These are phyloP conservation scores for Cherax quadricarinatus DNA, from an alignment of 1,140 invertebrate genomes.

Conservation along the genomic window DNA sequence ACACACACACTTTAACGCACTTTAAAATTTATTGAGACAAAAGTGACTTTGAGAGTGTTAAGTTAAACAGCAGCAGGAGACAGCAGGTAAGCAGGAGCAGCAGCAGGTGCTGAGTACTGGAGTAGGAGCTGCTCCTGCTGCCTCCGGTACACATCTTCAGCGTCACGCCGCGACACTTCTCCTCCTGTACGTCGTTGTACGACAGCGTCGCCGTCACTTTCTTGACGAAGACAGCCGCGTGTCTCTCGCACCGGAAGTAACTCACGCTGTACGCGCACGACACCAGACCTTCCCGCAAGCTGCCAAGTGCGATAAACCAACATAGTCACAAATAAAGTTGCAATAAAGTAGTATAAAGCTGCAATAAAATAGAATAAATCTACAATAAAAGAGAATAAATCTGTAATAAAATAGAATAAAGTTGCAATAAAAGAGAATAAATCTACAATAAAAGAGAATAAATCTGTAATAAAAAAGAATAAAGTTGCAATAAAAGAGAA, in stretches of 20 bases:
- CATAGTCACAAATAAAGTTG: no score
- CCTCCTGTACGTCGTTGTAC: constrained; percentile 41
- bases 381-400: no score
- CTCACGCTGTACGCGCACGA: constrained; percentile 34
- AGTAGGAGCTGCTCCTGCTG: neutral
- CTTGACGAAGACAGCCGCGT: constrained; percentile 56
- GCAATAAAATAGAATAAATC: no score
- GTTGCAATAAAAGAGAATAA: no score
- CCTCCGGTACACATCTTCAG: neutral
- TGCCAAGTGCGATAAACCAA: neutral
- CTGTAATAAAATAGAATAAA: no score
- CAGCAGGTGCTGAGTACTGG: neutral
- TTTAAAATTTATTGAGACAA: no score
- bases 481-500: no score
- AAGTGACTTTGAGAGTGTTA: no score
- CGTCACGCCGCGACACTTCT: constrained; percentile 49
- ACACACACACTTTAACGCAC: no score
- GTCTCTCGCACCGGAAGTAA: constrained; percentile 34
- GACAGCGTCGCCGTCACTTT: constrained; percentile 65
- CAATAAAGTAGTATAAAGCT: no score
- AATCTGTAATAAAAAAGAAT: no score
- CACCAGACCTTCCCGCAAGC: constrained; percentile 3
- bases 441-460: no score
- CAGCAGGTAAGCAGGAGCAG: neutral
- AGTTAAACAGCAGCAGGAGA: neutral